Conservation (phyloP, 92 coral and sea anemone species). For the Porites cylindrica region DNA sequence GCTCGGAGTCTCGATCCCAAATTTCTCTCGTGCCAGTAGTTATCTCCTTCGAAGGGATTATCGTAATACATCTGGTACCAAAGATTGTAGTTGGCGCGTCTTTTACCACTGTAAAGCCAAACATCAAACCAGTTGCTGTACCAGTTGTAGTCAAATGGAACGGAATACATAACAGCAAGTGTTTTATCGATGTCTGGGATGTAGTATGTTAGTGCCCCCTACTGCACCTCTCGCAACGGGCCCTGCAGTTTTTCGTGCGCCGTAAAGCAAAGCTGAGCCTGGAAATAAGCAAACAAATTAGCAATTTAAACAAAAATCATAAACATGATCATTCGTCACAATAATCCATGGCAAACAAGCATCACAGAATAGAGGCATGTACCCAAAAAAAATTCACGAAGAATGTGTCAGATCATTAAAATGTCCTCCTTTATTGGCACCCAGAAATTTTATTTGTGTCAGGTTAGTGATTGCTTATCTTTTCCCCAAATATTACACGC, state of each 20-base stretch:
- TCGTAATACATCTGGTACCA: slow-evolving; percentile 20
- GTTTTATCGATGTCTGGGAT: slow-evolving; percentile 19
- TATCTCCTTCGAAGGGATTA: slow-evolving; percentile 24
- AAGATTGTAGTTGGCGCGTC: slow-evolving; percentile 4
- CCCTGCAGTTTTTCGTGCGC: not conserved
- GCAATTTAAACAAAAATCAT: too few species aligned
- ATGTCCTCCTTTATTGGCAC: too few species aligned
- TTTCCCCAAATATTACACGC: too few species aligned
- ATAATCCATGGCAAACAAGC: too few species aligned
- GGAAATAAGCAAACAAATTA: too few species aligned
- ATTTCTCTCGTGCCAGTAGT: not conserved
- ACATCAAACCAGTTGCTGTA: slow-evolving; percentile 50
- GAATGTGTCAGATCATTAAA: too few species aligned
- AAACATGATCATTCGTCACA: too few species aligned
- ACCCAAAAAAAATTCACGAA: too few species aligned
- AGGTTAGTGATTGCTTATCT: too few species aligned
- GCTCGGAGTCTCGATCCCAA: not conserved
- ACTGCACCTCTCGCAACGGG: slow-evolving; percentile 43
- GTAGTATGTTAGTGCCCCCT: not conserved
- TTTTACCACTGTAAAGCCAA: slow-evolving; percentile 9
- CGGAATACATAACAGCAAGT: slow-evolving; percentile 34
- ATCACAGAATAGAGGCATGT: too few species aligned
- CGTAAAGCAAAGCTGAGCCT: slow-evolving; percentile 10
- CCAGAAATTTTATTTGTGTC: too few species aligned
- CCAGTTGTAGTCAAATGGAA: slow-evolving; percentile 44